Base-by-base conservation (phyloP, 2,113 vertebrate species). In the Corythaixoides concolor region DNA sequence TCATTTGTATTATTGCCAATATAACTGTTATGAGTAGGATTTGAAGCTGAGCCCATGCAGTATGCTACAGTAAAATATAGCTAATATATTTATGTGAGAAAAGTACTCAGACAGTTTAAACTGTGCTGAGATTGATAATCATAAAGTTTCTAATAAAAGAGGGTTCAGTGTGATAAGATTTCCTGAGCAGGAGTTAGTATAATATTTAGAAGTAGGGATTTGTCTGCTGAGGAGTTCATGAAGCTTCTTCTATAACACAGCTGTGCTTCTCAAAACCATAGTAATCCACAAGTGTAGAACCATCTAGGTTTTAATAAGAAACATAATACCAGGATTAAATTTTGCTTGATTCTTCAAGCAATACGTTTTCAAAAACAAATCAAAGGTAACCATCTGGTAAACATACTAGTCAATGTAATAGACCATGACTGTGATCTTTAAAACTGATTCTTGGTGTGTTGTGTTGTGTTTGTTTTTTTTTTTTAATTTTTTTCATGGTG, bases 21-120 rank as follows among this genome's bases (percentile, higher is more conserved):
- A 73, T 93, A 94, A 78, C 76, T 96, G 87, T 97, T 98, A 95
- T 88, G 87, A 98, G 68, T 76, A 94, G 95, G 90, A 90, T 97
- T 96, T 97, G 90, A 97, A 95, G 96, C 95, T 98, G 96, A 98
- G 95, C 97, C 85, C 56, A 75, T 98, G 97, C 97, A 97, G 96
- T 95, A 90, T 66, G 84, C 74, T 86, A 88, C 89, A 92, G 95
- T 97, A 96, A 98, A 96, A 94, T 95, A 94, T 19, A 94, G 91
- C 94, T 97, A 97, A 97, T 97, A 92, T 69, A 97, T 95, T 98
- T 97, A 95, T 72, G 84, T 60, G 92, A 97, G 80, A 69, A 79
- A 92, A 73, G 41, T 82, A 37, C 87, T 91, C 86, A 45, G 68
- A n/a, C 85, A 77, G 24, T 92, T 95, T 95, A 84, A 95, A 95